Percentiles rank a stretch among this genome's conserved stretches.
Conservation (phyloP, 2,797 vertebrate genomes). For the Mormyrus hasselquistii region DNA sequence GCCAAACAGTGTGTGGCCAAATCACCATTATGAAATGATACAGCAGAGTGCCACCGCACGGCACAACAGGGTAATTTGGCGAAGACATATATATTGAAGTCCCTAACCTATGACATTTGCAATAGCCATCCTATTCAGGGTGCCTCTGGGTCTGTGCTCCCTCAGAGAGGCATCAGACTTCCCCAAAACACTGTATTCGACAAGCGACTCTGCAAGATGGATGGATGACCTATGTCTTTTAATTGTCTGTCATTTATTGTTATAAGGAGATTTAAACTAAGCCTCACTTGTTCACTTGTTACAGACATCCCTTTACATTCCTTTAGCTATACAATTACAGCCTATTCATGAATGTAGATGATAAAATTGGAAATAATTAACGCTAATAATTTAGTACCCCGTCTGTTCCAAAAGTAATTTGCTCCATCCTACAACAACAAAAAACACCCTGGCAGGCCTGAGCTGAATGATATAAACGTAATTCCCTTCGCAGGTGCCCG, state of each 20-base stretch:
- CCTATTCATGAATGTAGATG: constrained; percentile 25
- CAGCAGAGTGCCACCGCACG: constrained; percentile 39
- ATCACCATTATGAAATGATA: constrained; percentile 56
- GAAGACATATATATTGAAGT: neutral
- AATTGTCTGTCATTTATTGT: neutral
- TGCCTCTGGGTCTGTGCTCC: neutral
- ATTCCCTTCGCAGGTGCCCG: constrained; percentile 60
- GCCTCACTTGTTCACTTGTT: neutral
- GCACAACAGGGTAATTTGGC: neutral
- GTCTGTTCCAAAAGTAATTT: constrained; percentile 52
- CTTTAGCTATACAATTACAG: neutral
- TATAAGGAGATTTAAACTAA: neutral
- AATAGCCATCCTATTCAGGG: neutral
- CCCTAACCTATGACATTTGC: neutral
- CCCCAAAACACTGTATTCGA: neutral
- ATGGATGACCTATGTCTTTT: neutral
- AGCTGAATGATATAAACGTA: constrained; percentile 52
- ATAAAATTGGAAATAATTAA: constrained; percentile 35
- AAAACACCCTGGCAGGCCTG: constrained; percentile 59
- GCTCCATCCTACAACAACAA: constrained; percentile 51
- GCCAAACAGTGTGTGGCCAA: constrained; percentile 57
- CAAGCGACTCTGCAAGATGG: neutral
- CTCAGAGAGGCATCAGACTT: neutral
- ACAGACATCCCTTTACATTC: neutral
- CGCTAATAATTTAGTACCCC: constrained; percentile 29